Conservation (phyloP, 2,797 vertebrate species). For the Muscicapa striata region DNA sequence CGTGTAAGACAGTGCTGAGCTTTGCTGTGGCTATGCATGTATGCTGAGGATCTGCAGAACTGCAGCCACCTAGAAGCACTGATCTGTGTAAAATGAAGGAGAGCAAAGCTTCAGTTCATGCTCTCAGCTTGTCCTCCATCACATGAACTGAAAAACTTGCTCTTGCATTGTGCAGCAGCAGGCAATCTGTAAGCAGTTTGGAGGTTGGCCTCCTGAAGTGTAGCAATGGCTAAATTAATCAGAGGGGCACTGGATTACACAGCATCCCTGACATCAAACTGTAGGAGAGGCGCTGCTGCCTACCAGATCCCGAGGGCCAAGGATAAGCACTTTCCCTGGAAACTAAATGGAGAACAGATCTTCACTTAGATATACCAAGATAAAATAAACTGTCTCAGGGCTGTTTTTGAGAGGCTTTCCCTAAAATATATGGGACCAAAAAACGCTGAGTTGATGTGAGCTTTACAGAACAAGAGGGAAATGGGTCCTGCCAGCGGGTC, state of each 20-base stretch:
- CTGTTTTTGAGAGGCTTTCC: conserved; percentile 47
- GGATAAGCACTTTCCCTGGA: not conserved
- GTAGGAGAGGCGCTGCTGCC: not conserved
- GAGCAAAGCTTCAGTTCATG: not conserved
- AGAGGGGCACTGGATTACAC: not conserved
- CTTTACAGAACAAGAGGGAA: conserved; percentile 16
- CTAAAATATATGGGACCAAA: not conserved
- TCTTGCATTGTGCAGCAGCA: not conserved
- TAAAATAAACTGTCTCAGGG: not conserved
- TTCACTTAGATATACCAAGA: not conserved
- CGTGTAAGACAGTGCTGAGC: not conserved
- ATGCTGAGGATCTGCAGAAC: not conserved
- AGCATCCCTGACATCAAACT: not conserved
- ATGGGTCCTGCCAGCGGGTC: conserved; percentile 61
- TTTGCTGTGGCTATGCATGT: not conserved
- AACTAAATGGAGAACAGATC: not conserved
- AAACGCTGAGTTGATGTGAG: not conserved
- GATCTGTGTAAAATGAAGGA: not conserved
- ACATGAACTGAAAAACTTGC: not conserved
- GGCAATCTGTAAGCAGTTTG: not conserved
- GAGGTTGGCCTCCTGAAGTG: not conserved
- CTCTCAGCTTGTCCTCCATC: not conserved
- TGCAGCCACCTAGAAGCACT: not conserved
- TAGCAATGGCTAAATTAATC: not conserved
- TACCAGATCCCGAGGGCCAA: not conserved